Conservation (phyloP, 2,797 vertebrate species). For the Lacerta bilineata region DNA sequence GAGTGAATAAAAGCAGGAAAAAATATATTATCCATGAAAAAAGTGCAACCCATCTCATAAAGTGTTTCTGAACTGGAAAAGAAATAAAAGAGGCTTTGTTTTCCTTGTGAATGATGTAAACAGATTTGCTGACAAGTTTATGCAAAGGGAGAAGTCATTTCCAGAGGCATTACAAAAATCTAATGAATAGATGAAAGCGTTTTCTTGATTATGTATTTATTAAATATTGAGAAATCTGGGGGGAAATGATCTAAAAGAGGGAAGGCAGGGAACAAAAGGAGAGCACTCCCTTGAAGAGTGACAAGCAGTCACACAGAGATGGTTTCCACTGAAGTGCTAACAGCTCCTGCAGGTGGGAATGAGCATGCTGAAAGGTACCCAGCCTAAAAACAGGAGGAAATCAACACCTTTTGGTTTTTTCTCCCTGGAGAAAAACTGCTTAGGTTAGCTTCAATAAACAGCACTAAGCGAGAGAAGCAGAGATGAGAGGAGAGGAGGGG, state of each 20-base stretch:
- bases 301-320: conserved; percentile 66
- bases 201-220: conserved; percentile 76
- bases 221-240: conserved; percentile 72
- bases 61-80: conserved; percentile 55
- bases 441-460: conserved; percentile 66
- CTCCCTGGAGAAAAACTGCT: conserved; percentile 62
- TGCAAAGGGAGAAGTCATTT: conserved; percentile 73
- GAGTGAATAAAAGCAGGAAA: neutral
- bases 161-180: conserved; percentile 66
- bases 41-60: conserved; percentile 38
- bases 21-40: neutral
- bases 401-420: conserved; percentile 58
- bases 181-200: conserved; percentile 78
- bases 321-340: conserved; percentile 72
- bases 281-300: conserved; percentile 69
- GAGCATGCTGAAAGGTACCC: conserved; percentile 64
- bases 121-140: conserved; percentile 73
- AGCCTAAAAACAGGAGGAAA: conserved; percentile 67
- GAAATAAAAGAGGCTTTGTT: conserved; percentile 64
- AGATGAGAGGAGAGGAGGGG: neutral
- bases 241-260: conserved; percentile 68
- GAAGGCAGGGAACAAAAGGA: conserved; percentile 72
- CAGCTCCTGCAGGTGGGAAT: conserved; percentile 73
- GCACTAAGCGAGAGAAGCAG: conserved; percentile 19
- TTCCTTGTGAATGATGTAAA: conserved; percentile 61